A percentile compares a stretch with the other conserved stretches of the same genome.
Conservation (phyloP, 2,797 vertebrate species). For the Peromyscus eremicus region DNA sequence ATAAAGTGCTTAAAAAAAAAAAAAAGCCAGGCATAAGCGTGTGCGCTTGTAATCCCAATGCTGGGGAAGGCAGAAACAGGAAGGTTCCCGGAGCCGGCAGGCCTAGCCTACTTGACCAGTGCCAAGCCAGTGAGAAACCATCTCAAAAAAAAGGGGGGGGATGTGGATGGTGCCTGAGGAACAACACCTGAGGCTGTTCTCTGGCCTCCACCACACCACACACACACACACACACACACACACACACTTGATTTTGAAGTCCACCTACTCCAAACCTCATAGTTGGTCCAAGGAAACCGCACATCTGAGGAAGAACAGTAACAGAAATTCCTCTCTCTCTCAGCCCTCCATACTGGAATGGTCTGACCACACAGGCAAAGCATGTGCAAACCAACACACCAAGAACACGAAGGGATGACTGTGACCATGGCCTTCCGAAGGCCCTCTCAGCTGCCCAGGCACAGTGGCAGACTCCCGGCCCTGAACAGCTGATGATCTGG, state of each 20-base stretch:
- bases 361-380: neutral
- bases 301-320: neutral
- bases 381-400: accelerated
- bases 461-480: neutral
- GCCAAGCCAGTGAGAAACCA: neutral
- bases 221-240: neutral
- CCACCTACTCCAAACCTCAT: neutral
- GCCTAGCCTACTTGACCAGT: neutral
- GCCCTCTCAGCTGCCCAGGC: neutral
- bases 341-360: accelerated
- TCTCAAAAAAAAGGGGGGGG: neutral
- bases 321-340: neutral
- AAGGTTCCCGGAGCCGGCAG: neutral
- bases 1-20: neutral
- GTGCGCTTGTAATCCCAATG: neutral
- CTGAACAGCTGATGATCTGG: neutral
- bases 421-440: neutral
- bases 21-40: neutral
- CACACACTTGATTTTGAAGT: neutral
- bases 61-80: neutral
- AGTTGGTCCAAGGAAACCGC: neutral
- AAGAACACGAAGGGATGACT: neutral
- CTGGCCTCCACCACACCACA: neutral
- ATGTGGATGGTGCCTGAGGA: neutral
- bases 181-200: neutral